A percentile compares a stretch with the other conserved stretches of the same genome.
Evolutionary conservation across 2,888 invertebrate genomes (phyloP).

Genomic region (Coleophora flavipennella): DNA sequence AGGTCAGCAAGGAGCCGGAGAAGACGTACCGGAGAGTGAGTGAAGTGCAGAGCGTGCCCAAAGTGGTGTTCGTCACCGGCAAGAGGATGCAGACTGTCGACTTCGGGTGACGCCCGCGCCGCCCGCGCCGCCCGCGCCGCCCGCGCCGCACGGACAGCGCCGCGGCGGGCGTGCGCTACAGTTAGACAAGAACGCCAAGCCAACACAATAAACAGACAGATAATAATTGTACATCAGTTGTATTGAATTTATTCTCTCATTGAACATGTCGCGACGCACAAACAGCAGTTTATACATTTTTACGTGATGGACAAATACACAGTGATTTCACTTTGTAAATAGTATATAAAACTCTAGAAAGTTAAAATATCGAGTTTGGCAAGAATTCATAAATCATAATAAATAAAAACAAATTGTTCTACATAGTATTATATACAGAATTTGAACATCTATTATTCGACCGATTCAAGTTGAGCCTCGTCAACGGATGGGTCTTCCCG

Average conservation of each 20-base stretch:
- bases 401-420: constrained; percentile 64
- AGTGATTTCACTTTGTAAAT: constrained; percentile 69
- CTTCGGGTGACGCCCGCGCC: constrained; percentile 39
- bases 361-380: constrained; percentile 72
- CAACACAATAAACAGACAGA: background rate
- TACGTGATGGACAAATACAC: constrained; percentile 65
- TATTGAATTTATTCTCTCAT: constrained; percentile 64
- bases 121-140: too few relatives aligned
- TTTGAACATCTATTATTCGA: constrained; percentile 81
- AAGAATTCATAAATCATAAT: constrained; percentile 70
- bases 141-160: too few relatives aligned
- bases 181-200: too few relatives aligned
- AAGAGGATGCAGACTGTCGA: constrained; percentile 72
- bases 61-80: constrained; percentile 69
- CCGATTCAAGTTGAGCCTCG: constrained; percentile 86
- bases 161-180: too few relatives aligned
- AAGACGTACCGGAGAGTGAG: constrained; percentile 40
- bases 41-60: constrained; percentile 56
- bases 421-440: constrained; percentile 93
- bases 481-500: constrained; percentile 93
- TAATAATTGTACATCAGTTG: constrained; percentile 67
- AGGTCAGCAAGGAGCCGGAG: constrained; percentile 33
- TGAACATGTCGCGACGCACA: constrained; percentile 63
- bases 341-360: constrained; percentile 70
- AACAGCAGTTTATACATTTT: constrained; percentile 64